Evolutionary conservation across 1,140 invertebrate genomes (phyloP).

Genomic region (Plectrocnemia conspersa): DNA sequence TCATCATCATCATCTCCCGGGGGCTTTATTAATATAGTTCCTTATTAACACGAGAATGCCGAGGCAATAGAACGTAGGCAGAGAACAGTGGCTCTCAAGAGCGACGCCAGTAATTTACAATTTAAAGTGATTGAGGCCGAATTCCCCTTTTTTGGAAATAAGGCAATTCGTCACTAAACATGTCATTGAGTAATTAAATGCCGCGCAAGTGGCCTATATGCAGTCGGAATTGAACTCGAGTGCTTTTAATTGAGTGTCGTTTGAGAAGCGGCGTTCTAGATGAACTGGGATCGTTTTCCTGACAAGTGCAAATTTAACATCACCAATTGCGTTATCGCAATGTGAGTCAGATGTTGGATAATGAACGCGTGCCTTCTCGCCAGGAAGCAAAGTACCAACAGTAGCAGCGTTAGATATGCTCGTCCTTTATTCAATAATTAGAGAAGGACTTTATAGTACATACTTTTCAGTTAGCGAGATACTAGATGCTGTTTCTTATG

Average conservation of each 20-base stretch:
- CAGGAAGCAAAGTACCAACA: background rate
- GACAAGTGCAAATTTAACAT: slow-evolving; percentile 15
- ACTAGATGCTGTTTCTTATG: no score
- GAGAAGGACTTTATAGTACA: no score
- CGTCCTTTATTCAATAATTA: no score
- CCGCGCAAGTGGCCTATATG: background rate
- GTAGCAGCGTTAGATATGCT: background rate
- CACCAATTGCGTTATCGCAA: slow-evolving; percentile 18
- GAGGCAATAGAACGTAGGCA: slow-evolving; percentile 17
- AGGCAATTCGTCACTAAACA: no score
- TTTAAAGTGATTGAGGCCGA: no score
- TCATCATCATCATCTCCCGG: slow-evolving; percentile 18
- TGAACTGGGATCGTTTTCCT: slow-evolving; percentile 1
- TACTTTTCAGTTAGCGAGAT: no score
- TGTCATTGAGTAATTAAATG: no score
- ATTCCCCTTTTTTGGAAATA: no score
- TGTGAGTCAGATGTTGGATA: slow-evolving; percentile 6
- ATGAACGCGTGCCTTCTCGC: slow-evolving; percentile 8
- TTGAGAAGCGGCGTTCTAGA: background rate
- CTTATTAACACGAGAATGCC: slow-evolving; percentile 24
- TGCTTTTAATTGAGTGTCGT: background rate
- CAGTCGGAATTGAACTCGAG: no score
- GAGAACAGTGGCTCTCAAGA: slow-evolving; percentile 1
- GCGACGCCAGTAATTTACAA: background rate
- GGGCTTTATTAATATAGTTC: slow-evolving; percentile 24